Evolutionary conservation across 1,140 invertebrate species (phyloP), one percentile per base, ranked within the genome.

Genomic region (Drosophila mojavensis): DNA sequence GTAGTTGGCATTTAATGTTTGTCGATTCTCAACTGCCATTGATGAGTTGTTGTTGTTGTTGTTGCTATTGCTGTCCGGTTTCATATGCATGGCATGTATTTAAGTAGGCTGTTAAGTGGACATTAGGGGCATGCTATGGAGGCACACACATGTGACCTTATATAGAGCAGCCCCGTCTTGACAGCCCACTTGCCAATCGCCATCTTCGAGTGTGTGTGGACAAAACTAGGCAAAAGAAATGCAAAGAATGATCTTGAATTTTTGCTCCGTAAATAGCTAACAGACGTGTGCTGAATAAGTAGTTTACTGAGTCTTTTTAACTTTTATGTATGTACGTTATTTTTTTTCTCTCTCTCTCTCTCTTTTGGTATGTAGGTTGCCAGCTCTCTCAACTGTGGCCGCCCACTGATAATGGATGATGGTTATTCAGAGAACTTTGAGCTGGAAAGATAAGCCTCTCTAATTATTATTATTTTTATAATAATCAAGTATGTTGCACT

Each of bases 71-170:
- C 33, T 61, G 33, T 51, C 70, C 79, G 78, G 78, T 70, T 85
- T 79, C 64, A 80, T 79, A 88, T 82, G 83, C 79, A 88, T 67
- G 83, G 62, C 79, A 79, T 88, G 83, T 88, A 68, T 82, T 86
- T 79, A 88, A 88, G 79, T 83, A 79, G 83, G 79, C 79, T 77
- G 83, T 68, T 78, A 79, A 86, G 83, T 88, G 83, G 83, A 83
- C 83, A 86, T 86, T 83, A 88, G 83, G 83, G 79, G 83, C 83
- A 86, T 88, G 74, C 79, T 77, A 63, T 65, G 62, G 58, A 77
- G 65, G 72, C 78, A 80, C 82, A 88, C 74, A 82, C 79, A 71
- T 79, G 75, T 70, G 83, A 86, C 83, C 79, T 86, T 86, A 88
- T 86, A 88, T 88, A 82, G 83, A 88, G 73, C 79, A 82, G 65